Conservation (phyloP, 2,888 invertebrate genomes). For the Heliconius ismenius region DNA sequence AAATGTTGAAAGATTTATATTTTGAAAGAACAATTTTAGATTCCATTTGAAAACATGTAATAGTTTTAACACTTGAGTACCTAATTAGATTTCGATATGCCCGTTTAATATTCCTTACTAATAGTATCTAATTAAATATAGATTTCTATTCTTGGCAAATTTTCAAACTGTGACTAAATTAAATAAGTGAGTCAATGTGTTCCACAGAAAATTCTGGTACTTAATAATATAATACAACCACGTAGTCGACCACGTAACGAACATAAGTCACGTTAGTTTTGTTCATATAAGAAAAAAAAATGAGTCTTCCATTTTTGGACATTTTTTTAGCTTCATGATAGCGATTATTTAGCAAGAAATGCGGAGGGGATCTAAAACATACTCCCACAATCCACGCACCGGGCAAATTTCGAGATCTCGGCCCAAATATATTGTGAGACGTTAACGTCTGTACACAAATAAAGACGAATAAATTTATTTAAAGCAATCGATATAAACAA, state of each 20-base stretch:
- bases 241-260: too few species aligned
- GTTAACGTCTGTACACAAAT: neutral
- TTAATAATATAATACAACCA: neutral
- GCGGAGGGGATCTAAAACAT: neutral
- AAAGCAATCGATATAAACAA: neutral
- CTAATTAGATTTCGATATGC: too few species aligned
- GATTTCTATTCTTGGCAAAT: conserved; percentile 20
- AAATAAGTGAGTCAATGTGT: conserved; percentile 13
- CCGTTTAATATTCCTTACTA: neutral
- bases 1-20: too few species aligned
- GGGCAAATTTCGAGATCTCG: too few species aligned
- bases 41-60: too few species aligned
- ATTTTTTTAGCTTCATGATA: too few species aligned
- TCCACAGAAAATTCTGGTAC: conserved; percentile 13
- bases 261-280: too few species aligned
- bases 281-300: neutral
- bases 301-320: too few species aligned
- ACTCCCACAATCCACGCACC: neutral
- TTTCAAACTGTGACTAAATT: conserved; percentile 11
- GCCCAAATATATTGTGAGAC: too few species aligned
- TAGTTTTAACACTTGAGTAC: too few species aligned
- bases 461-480: too few species aligned
- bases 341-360: neutral
- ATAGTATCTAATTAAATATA: conserved; percentile 5
- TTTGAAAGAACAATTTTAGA: too few species aligned